Evolutionary conservation across 1,140 invertebrate genomes (phyloP).

Genomic region (Tribolium madens): DNA sequence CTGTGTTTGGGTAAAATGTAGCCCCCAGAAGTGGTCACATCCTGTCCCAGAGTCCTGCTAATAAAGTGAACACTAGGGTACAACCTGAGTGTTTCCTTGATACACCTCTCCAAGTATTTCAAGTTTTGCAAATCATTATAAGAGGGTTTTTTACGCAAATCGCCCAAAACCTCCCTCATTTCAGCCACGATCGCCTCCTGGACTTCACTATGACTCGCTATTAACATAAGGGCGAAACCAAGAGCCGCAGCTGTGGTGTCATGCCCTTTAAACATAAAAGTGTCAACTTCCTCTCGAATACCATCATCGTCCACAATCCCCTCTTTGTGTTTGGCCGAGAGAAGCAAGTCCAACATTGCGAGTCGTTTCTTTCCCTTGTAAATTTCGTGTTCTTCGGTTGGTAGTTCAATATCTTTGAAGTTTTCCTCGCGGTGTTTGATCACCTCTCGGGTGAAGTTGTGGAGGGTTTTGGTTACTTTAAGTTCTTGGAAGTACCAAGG

Average conservation of each 20-base stretch:
- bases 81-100: conserved; percentile 74
- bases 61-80: conserved; percentile 78
- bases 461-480: conserved; percentile 69
- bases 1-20: conserved; percentile 46
- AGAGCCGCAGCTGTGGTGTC: conserved; percentile 64
- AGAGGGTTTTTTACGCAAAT: conserved; percentile 64
- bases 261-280: conserved; percentile 80
- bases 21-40: conserved; percentile 60
- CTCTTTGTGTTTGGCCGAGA: conserved; percentile 71
- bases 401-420: conserved; percentile 5
- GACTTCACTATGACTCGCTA: conserved; percentile 60
- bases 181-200: conserved; percentile 64
- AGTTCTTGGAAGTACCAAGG: conserved; percentile 67
- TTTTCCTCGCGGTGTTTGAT: conserved; percentile 50
- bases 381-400: not conserved
- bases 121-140: conserved; percentile 72
- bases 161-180: conserved; percentile 74
- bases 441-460: conserved; percentile 72
- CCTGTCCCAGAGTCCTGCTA: conserved; percentile 68
- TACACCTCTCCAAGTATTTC: conserved; percentile 74
- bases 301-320: conserved; percentile 70
- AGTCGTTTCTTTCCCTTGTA: conserved; percentile 68
- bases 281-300: conserved; percentile 85
- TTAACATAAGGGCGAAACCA: conserved; percentile 62
- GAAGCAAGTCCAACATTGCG: conserved; percentile 85